Conservation (phyloP, 2,888 invertebrate genomes). For the Eupelmus urozonus region DNA sequence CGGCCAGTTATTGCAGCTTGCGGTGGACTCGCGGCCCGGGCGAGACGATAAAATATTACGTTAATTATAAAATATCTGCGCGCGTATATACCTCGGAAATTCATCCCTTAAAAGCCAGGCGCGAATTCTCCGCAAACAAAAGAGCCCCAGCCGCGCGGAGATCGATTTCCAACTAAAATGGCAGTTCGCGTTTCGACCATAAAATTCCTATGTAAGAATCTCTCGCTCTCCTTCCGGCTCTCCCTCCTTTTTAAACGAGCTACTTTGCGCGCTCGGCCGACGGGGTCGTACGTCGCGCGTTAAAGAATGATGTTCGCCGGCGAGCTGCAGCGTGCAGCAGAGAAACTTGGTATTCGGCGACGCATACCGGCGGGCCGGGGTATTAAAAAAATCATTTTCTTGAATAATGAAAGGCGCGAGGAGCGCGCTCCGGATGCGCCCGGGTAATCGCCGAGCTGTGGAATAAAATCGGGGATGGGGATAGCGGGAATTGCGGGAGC, state of each 20-base stretch:
- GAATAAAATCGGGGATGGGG: too few species aligned
- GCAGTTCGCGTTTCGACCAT: conserved; percentile 53
- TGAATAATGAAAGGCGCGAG: too few species aligned
- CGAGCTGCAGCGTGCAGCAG: background rate
- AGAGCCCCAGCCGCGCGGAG: conserved; percentile 20
- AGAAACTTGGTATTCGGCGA: conserved; percentile 14
- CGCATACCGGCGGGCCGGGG: background rate
- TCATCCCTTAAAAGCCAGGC: conserved; percentile 56
- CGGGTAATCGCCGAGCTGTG: too few species aligned
- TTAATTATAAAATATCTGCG: conserved; percentile 68
- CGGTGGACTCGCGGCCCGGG: background rate
- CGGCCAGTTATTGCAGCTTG: conserved; percentile 39
- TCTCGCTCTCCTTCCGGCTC: conserved; percentile 24
- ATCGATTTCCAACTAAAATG: conserved; percentile 56
- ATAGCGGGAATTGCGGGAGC: too few species aligned
- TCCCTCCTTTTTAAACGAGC: conserved; percentile 45
- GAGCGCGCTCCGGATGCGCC: too few species aligned
- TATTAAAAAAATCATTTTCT: conserved; percentile 13
- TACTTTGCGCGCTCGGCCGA: conserved; percentile 28
- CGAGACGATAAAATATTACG: conserved; percentile 67
- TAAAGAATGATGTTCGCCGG: conserved; percentile 22
- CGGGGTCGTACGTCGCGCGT: conserved; percentile 17
- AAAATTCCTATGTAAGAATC: conserved; percentile 51
- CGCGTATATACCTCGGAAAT: conserved; percentile 34
- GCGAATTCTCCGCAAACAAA: conserved; percentile 52